A percentile compares a stretch with the other conserved stretches of the same genome.
phyloP scores from a whole-genome alignment of 1,140 invertebrate genomes.

The Scaptomyza pallida region DNA sequence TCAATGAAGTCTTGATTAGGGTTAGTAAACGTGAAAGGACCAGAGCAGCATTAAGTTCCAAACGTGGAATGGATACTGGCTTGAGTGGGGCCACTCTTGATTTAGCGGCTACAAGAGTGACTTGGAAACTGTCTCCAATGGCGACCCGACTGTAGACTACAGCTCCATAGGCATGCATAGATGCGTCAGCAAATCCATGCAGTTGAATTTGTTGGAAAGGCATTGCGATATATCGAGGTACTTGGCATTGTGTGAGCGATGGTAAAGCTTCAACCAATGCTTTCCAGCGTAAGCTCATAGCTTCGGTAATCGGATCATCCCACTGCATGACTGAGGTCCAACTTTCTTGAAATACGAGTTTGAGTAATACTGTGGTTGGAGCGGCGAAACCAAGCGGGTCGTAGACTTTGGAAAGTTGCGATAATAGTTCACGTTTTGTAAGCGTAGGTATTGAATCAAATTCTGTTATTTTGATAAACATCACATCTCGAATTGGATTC shows the following conservation, averaged over 20 bases:
- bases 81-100: neutral
- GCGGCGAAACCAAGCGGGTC: conserved; percentile 8
- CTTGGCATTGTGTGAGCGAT: too few relatives aligned
- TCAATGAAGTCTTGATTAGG: conserved; percentile 23
- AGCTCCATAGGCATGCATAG: conserved; percentile 2
- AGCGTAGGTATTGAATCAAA: neutral
- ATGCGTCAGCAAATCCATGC: neutral
- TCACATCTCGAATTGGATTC: conserved; percentile 1
- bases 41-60: conserved; percentile 15
- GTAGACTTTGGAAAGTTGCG: conserved; percentile 9
- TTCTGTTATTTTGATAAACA: neutral
- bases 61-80: conserved; percentile 1
- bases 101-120: conserved; percentile 1
- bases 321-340: conserved; percentile 4
- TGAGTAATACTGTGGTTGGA: conserved; percentile 8
- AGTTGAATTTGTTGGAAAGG: neutral
- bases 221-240: too few relatives aligned
- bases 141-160: too few relatives aligned
- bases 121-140: neutral
- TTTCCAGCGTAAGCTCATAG: too few relatives aligned
- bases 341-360: conserved; percentile 12
- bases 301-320: neutral
- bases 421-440: neutral
- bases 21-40: neutral
- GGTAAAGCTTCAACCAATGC: neutral